Evolutionary conservation across 2,888 invertebrate species (phyloP).

Genomic region (Drosophila mulleri): DNA sequence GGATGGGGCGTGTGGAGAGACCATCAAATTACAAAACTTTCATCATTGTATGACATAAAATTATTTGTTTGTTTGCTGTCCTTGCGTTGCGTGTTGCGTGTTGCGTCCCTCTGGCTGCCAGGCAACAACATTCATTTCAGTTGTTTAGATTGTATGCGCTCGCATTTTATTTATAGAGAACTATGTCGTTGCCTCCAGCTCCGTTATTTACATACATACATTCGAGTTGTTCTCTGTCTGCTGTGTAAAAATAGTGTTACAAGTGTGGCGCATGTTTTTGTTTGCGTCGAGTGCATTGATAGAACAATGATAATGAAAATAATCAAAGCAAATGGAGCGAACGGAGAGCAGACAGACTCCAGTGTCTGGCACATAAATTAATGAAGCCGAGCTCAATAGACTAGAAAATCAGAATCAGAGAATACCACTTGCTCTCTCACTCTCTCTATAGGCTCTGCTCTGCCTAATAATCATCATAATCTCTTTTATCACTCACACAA

Average conservation of each 20-base stretch:
- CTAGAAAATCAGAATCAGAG: neutral
- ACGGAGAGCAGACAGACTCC: neutral
- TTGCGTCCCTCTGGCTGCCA: slow-evolving; percentile 25
- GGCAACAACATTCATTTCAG: slow-evolving; percentile 73
- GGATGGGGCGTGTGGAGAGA: neutral
- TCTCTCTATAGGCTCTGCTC: neutral
- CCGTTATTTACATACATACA: slow-evolving; percentile 44
- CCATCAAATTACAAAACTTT: slow-evolving; percentile 67
- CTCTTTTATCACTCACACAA: slow-evolving; percentile 18
- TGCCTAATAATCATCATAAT: slow-evolving; percentile 28
- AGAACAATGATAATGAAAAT: slow-evolving; percentile 34
- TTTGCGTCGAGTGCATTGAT: slow-evolving; percentile 19
- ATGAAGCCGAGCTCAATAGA: slow-evolving; percentile 1
- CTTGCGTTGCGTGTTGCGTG: slow-evolving; percentile 20
- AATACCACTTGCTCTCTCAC: too few relatives aligned
- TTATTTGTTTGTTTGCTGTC: slow-evolving; percentile 60
- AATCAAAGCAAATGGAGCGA: slow-evolving; percentile 55
- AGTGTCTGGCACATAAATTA: slow-evolving; percentile 1
- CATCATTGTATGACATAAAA: slow-evolving; percentile 79
- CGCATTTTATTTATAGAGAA: slow-evolving; percentile 69
- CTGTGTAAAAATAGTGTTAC: slow-evolving; percentile 26
- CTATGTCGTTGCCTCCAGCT: slow-evolving; percentile 22
- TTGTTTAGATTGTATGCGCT: slow-evolving; percentile 76
- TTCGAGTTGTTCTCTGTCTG: slow-evolving; percentile 1
- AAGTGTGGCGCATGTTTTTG: slow-evolving; percentile 21